Evolutionary conservation across 92 coral and sea anemone species (phyloP), one percentile per base, ranked within the genome.

Genomic region (Plumapathes pennacea): DNA sequence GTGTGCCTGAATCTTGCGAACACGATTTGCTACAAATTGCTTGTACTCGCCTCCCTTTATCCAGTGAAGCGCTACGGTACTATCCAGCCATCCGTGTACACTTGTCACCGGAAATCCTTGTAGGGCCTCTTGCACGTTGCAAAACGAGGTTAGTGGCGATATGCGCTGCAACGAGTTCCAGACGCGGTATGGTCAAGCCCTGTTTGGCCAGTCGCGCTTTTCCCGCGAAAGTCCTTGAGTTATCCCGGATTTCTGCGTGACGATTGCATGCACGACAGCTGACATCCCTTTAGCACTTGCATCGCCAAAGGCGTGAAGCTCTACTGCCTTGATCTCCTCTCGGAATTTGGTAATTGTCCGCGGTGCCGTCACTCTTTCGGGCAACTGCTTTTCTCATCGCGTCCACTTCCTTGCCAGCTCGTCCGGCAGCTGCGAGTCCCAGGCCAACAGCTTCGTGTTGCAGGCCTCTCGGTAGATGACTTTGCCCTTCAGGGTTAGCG

Each of bases 11-110:
- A n/a, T n/a, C n/a, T n/a, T n/a, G n/a, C n/a, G n/a, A n/a, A n/a
- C n/a, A n/a, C n/a, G n/a, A n/a, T n/a, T n/a, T n/a, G n/a, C n/a
- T n/a, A n/a, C n/a, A n/a, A n/a, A 68, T 42, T 50, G 71, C 36
- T 69, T 77, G 72, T 77, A 52, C 52, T 12, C 50, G 18, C 70
- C 80, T 14, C 57, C 58, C 34, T n/a, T 18, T 28, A 78, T 46
- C 85, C 80, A 78, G 28, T 71, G 50, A 0, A 71, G 79, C 26
- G 85, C 80, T 24, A 71, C 80, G 6, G 50, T 72, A 24, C 80
- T 77, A 44, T 77, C 84, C 54, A 54, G 30, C 71, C 77, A 77
- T 32, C 77, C 84, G 42, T 24, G 23, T 19, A 60, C 71, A 8
- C 37, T 17, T 18, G 37, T 38, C 9, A 42, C 64, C 2, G 79